These are phyloP conservation scores for Scaptomyza hsui DNA, from an alignment of 1,140 invertebrate species.

Conservation along the genomic window DNA sequence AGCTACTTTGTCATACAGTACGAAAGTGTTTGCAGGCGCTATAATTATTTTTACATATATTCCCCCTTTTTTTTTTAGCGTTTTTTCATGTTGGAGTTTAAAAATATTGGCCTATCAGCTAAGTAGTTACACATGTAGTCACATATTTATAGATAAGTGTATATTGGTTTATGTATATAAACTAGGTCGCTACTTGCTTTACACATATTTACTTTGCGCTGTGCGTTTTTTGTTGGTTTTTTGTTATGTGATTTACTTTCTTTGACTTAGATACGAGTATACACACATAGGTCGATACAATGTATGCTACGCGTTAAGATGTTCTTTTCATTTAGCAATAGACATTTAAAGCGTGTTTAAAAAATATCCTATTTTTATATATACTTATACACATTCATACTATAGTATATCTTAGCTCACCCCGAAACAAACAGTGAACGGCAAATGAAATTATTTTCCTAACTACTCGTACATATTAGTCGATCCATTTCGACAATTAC, in stretches of 20 bases:
- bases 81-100: constrained; percentile 40
- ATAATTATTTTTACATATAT: constrained; percentile 54
- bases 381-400: constrained; percentile 31
- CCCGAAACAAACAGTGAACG: constrained; percentile 35
- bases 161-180: constrained; percentile 27
- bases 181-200: constrained; percentile 72
- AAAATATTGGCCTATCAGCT: constrained; percentile 63
- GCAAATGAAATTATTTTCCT: constrained; percentile 71
- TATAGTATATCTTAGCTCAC: constrained; percentile 30
- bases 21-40: constrained; percentile 71
- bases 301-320: constrained; percentile 67
- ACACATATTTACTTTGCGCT: constrained; percentile 75
- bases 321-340: constrained; percentile 60
- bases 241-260: not conserved
- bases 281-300: constrained; percentile 61
- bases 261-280: constrained; percentile 51
- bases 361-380: constrained; percentile 57
- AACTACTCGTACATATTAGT: constrained; percentile 51
- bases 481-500: constrained; percentile 62
- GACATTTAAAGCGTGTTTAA: constrained; percentile 71
- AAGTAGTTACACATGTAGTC: constrained; percentile 60
- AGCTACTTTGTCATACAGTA: constrained; percentile 56
- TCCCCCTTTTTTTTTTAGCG: constrained; percentile 39
- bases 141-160: constrained; percentile 25
- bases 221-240: constrained; percentile 31